Evolutionary conservation across 2,113 vertebrate species (phyloP).

Genomic region (Hippoglossus stenolepis): DNA sequence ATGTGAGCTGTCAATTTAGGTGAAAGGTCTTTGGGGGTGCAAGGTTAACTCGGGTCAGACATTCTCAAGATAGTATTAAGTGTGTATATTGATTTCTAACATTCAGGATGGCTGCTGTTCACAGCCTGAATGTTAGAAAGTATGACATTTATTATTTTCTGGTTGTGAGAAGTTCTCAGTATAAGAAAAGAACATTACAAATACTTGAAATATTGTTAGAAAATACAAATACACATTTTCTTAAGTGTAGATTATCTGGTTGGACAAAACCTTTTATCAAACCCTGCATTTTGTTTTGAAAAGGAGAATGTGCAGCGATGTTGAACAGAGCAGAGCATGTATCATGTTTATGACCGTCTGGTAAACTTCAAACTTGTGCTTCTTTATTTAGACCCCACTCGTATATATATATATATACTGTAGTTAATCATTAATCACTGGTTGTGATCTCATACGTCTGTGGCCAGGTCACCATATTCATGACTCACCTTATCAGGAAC

Average conservation of each 20-base stretch:
- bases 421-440: constrained; percentile 42
- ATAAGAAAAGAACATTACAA: not conserved
- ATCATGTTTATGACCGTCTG: not conserved
- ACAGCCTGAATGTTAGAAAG: too few species aligned
- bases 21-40: constrained; percentile 36
- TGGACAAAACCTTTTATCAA: not conserved
- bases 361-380: not conserved
- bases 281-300: not conserved
- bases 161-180: not conserved
- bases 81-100: constrained; percentile 18
- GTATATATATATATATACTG: not conserved
- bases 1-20: constrained; percentile 4
- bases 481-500: constrained; percentile 23
- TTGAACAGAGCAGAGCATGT: too few species aligned
- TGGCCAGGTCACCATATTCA: not conserved
- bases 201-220: not conserved
- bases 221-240: not conserved
- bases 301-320: not conserved
- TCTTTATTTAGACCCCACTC: not conserved
- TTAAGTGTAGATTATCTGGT: not conserved
- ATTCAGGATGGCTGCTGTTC: not conserved
- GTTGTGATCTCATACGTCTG: not conserved
- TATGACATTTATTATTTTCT: not conserved
- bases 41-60: constrained; percentile 12
- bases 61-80: constrained; percentile 14